Conservation (phyloP, 2,888 invertebrate genomes). For the Dryocosmus kuriphilus region DNA sequence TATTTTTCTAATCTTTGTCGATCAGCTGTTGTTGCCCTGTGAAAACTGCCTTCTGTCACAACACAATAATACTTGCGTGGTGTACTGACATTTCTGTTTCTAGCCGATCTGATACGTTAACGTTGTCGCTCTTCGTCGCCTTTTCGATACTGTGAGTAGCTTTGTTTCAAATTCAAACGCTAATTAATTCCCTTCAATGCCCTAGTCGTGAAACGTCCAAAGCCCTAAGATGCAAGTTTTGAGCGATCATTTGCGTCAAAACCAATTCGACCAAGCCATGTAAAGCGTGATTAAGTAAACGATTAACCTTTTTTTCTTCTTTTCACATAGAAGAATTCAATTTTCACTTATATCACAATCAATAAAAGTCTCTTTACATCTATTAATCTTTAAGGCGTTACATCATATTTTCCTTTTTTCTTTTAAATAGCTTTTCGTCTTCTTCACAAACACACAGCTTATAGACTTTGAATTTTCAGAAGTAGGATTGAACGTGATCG, state of each 20-base stretch:
- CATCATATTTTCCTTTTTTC: constrained; percentile 11
- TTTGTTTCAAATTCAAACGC: constrained; percentile 47
- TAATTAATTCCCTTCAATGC: constrained; percentile 54
- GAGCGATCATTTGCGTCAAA: constrained; percentile 17
- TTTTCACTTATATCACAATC: constrained; percentile 38
- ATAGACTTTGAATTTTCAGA: constrained; percentile 57
- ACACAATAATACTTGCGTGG: constrained; percentile 77
- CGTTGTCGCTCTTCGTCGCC: constrained; percentile 44
- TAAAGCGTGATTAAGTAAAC: constrained; percentile 17
- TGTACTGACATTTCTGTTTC: constrained; percentile 71
- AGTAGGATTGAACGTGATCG: constrained; percentile 55
- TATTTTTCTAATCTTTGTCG: constrained; percentile 81
- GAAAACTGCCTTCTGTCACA: constrained; percentile 85
- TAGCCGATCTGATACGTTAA: constrained; percentile 67
- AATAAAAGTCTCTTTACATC: constrained; percentile 33
- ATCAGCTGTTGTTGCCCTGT: constrained; percentile 84
- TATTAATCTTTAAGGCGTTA: constrained; percentile 29
- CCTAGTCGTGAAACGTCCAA: constrained; percentile 49
- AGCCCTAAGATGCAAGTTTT: constrained; percentile 42
- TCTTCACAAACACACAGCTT: constrained; percentile 37
- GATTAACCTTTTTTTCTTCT: constrained; percentile 46
- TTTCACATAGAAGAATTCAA: constrained; percentile 44
- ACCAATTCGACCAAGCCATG: constrained; percentile 37
- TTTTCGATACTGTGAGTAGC: constrained; percentile 42
- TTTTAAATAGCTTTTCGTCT: neutral